phyloP scores from a whole-genome alignment of 1,140 invertebrate genomes.

The Chironomus striatipennis region DNA sequence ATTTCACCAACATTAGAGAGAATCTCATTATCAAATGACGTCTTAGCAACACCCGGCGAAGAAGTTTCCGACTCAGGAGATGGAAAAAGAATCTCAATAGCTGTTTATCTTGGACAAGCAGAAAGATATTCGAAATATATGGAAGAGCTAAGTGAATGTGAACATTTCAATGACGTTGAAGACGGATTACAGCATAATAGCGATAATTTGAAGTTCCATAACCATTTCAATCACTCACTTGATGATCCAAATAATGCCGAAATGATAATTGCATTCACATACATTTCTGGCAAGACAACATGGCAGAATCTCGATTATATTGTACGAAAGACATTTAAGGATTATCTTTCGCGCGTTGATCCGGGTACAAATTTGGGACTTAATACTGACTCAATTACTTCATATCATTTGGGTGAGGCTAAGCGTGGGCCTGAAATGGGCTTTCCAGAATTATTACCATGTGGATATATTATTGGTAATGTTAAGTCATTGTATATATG shows the following conservation, averaged over 20 bases:
- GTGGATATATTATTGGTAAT: conserved; percentile 69
- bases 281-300: conserved; percentile 65
- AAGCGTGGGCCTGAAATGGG: conserved; percentile 43
- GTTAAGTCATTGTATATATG: conserved; percentile 52
- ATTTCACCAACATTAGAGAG: conserved; percentile 32
- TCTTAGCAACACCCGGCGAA: conserved; percentile 28
- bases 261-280: conserved; percentile 59
- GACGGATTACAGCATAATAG: neutral
- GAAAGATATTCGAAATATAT: conserved; percentile 44
- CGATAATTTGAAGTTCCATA: neutral
- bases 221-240: conserved; percentile 26
- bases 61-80: conserved; percentile 43
- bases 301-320: conserved; percentile 72
- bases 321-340: conserved; percentile 67
- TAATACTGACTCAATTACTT: conserved; percentile 58
- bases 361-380: conserved; percentile 69
- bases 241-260: conserved; percentile 35
- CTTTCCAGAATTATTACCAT: conserved; percentile 57
- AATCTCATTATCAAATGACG: neutral
- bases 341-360: conserved; percentile 71
- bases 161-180: neutral
- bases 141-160: conserved; percentile 30
- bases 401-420: conserved; percentile 71
- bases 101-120: conserved; percentile 54
- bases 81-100: conserved; percentile 55